Evolutionary conservation across 1,140 invertebrate genomes (phyloP), one percentile per base, ranked within the genome.

Genomic region (Rhysida immarginata): DNA sequence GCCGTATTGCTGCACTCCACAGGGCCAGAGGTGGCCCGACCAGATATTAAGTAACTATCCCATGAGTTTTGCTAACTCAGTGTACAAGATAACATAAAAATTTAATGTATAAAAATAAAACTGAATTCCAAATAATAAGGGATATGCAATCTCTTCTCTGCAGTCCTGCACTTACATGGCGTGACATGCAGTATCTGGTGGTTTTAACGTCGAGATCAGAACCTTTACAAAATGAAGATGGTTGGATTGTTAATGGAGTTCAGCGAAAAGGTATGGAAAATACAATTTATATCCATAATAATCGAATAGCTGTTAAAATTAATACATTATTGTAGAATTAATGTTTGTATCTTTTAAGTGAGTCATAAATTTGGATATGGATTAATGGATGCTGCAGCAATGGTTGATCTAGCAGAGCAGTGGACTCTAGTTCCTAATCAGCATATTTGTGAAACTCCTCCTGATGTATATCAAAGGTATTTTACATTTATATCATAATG

Each of bases 361-460:
- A 90, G 85, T 54, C 89, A 94, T 68, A 91, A 87, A 48, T 96
- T 95, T 67, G 94, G 94, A 18, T 97, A 96, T 71, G 94, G 94
- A 8, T 70, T 97, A 45, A 88, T 97, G 82, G 91, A 97, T 74
- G 93, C 92, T 0, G 81, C 82, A 46, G 85, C 84, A 1, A 96
- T 97, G 92, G 92, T 96, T 3, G 76, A 80, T 18, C 69, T 94
- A 45, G 88, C 93, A 0, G 78, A 79, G 59, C 76, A 74, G 49
- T 96, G 93, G 93, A 77, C 78, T 59, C 84, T 81, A 0, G 89
- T 95, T 26, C 89, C 91, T 0, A 80, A 82, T 51, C 90, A 92
- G 64, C 78, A 82, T 54, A 80, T 81, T 56, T 90, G 86, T 64
- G 87, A 90, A 68, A 79, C 89, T 14, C 79, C 80, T 16, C 23